Base-by-base conservation (phyloP, 2,113 vertebrate genomes). In the Microcebus griseorufus region DNA sequence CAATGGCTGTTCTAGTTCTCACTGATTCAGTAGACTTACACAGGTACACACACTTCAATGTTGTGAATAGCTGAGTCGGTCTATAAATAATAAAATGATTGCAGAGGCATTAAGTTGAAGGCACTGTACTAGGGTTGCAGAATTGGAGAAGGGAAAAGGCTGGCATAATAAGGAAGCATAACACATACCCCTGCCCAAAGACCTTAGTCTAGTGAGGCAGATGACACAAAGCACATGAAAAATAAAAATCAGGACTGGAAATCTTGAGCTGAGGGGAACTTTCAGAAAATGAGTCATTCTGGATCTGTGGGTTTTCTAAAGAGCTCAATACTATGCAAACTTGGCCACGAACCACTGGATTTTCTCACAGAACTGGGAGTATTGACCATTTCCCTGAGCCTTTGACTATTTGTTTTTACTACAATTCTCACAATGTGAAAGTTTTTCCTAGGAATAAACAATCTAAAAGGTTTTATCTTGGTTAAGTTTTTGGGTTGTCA, bases 1-100 rank as follows among this genome's bases (percentile, higher is more conserved):
- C 20, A 55, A 53, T 27, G 6, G 23, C 20, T 55, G 18, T 17
- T 55, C 60, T 14, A 18, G 39, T 60, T 76, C 42, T 39, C 12
- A 48, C 4, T 60, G 48, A 3, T 84, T 79, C n/a, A 0, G 23
- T 5, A 65, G 42, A 48, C 29, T 45, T 55, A 58, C 3, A 20
- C 6, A 4, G 1, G 7, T 9, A n/a, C 42, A 42, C 4, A 39
- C 6, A 12, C 22, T 6, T 32, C n/a, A 9, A 0, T 45, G 0
- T 39, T 11, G 69, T 11, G 18, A 88, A 64, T 1, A 45, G 62
- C 69, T 76, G 73, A 9, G 39, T 25, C 29, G 3, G 6, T 16
- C 11, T 12, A n/a, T 12, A 4, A 37, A 8, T 6, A 9, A 42
- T 20, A 62, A 53, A 90, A 37, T 12, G 29, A 53, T 32, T 48